Base-by-base conservation (phyloP, 2,888 invertebrate genomes). In the Hipparchia sbordonii region DNA sequence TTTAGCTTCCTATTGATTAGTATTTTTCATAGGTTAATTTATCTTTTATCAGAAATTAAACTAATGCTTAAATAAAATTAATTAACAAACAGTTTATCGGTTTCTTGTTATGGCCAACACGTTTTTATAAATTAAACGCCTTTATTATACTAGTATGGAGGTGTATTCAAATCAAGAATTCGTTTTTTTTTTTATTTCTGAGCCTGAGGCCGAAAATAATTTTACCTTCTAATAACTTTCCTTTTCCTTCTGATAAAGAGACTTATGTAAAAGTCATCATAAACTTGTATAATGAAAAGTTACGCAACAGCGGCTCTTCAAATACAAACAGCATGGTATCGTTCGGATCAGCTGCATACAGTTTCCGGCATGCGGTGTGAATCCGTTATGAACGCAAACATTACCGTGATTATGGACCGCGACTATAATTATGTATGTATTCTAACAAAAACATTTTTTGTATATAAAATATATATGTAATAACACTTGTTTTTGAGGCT, bases 371-470 rank as follows among this genome's bases (percentile, higher is more conserved):
- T 67, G 72, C 67, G 69, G 70, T 68, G 73, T 74, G 77, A 78
- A 69, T 77, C 78, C 79, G 77, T 79, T 77, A 78, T 72, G 74
- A 70, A 67, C 52, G 75, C 72, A 80, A 79, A 80, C 76, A 79
- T 73, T 71, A 73, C 54, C 69, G 60, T 77, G 70, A 76, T 77
- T 77, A 75, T 74, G 59, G 59, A 61, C 62, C 67, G 71, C 66
- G 46, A 71, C 69, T 39, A 39, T 39, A 39, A 39, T 39, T 39
- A 39, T 39, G 23, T 66, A 61, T 74, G 23, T 67, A 70, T 72
- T 70, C 69, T 69, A 69, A 69, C 69, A 51, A 69, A 61, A 69
- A 69, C 52, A 67, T 67, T 67, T 59, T 59, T 48, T 23, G 23
- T 23, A 23, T 23, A 23, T 23, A 23, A 23, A 23, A 23, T 23